Conservation (phyloP, 2,113 vertebrate genomes). For the Leucopsar rothschildi region DNA sequence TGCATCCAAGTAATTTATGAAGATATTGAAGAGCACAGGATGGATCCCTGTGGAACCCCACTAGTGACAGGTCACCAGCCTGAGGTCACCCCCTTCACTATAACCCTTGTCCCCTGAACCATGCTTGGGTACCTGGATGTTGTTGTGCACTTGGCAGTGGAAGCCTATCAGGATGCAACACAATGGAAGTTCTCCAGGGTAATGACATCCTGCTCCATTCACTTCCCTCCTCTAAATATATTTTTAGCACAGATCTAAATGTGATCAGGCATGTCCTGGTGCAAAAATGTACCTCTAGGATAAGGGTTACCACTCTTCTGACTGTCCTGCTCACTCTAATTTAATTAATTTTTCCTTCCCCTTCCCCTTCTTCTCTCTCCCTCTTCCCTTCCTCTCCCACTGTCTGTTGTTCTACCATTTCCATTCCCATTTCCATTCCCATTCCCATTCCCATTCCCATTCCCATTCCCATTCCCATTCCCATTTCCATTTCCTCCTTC, state of each 20-base stretch:
- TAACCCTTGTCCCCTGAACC: background rate
- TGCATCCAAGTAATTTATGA: background rate
- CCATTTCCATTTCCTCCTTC: accelerated
- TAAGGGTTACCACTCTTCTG: background rate
- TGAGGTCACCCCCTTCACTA: background rate
- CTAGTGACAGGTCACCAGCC: background rate
- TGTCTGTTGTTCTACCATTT: too few relatives aligned
- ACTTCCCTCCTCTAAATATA: background rate
- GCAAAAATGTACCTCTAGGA: background rate
- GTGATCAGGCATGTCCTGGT: background rate
- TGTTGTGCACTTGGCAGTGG: background rate
- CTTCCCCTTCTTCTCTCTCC: background rate
- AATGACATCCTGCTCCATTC: background rate
- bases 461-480: too few relatives aligned
- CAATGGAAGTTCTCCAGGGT: background rate
- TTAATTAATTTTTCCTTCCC: background rate
- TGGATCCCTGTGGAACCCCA: background rate
- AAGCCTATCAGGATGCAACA: background rate
- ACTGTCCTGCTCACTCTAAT: background rate
- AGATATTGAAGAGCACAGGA: background rate
- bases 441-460: too few relatives aligned
- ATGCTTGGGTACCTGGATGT: background rate
- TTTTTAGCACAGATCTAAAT: background rate
- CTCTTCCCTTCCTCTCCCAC: too few relatives aligned
- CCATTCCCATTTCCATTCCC: too few relatives aligned